A percentile compares a stretch with the other conserved stretches of the same genome.
phyloP scores from a whole-genome alignment of 1,140 invertebrate species.

The Colletes gigas region DNA sequence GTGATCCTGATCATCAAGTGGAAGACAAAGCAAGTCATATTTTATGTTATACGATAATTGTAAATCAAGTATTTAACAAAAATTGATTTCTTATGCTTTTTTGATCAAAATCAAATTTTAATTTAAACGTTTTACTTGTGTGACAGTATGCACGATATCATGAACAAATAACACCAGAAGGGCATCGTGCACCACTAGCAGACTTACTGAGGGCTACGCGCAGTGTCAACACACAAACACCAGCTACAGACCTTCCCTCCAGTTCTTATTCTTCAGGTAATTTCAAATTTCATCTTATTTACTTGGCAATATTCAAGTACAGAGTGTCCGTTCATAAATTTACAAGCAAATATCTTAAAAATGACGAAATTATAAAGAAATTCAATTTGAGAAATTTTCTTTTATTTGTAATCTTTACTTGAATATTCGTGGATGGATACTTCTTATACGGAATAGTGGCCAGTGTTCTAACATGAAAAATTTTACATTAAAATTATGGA shows the following conservation, averaged over 20 bases:
- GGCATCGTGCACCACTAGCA: constrained; percentile 90
- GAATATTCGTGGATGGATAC: too few species aligned
- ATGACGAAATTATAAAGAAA: too few species aligned
- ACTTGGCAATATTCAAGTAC: not conserved
- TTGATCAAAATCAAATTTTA: not conserved
- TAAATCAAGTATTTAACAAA: not conserved
- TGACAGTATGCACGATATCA: constrained; percentile 78
- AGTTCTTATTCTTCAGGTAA: constrained; percentile 83
- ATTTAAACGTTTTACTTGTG: constrained; percentile 3
- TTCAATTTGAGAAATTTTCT: too few species aligned
- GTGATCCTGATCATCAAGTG: constrained; percentile 76
- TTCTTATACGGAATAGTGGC: not conserved
- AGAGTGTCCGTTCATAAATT: too few species aligned
- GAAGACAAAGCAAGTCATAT: constrained; percentile 76
- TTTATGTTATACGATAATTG: not conserved
- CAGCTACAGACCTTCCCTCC: constrained; percentile 82
- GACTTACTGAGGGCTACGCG: constrained; percentile 87
- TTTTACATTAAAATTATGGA: constrained; percentile 13
- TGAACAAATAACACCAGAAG: constrained; percentile 88
- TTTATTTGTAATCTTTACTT: too few species aligned
- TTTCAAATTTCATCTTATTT: constrained; percentile 5
- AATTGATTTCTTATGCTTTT: too few species aligned
- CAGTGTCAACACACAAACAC: constrained; percentile 92
- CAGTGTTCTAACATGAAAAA: constrained; percentile 17
- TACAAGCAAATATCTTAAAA: too few species aligned